Percentiles rank a stretch among this genome's conserved stretches.
These are phyloP conservation scores for Ammodytes marinus DNA, from an alignment of 2,113 vertebrate genomes.

Conservation along the genomic window DNA sequence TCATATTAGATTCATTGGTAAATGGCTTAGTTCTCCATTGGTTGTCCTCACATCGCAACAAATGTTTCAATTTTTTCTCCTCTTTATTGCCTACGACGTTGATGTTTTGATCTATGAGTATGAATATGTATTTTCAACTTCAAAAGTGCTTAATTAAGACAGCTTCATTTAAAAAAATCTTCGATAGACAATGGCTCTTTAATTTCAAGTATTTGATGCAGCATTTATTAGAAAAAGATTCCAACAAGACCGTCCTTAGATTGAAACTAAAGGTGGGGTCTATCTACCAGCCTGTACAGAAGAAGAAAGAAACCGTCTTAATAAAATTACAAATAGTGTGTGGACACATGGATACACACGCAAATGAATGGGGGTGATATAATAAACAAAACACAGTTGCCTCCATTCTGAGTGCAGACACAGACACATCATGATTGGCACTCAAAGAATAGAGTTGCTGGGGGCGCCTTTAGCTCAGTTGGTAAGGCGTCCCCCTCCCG, in stretches of 20 bases:
- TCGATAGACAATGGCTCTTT: slow-evolving; percentile 6
- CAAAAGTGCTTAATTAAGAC: neutral
- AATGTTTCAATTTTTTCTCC: neutral
- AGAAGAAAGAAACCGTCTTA: neutral
- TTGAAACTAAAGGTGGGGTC: neutral
- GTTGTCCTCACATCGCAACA: neutral
- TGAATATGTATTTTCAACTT: neutral
- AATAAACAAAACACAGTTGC: slow-evolving; percentile 18
- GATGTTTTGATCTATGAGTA: neutral
- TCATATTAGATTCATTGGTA: neutral
- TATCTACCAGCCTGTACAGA: neutral
- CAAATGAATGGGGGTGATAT: neutral
- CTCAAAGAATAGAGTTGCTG: neutral
- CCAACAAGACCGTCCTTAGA: neutral
- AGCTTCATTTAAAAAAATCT: neutral
- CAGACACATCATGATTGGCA: neutral
- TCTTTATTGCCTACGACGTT: neutral
- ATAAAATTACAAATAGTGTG: neutral
- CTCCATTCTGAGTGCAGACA: slow-evolving; percentile 1
- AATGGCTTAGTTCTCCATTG: neutral
- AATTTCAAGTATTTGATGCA: neutral
- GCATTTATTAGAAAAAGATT: neutral
- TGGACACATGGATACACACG: neutral
- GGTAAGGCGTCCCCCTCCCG: too few relatives aligned
- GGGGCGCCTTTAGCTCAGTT: too few relatives aligned